Base-by-base conservation (phyloP, 2,113 vertebrate genomes). In the Amphiprion ocellaris region DNA sequence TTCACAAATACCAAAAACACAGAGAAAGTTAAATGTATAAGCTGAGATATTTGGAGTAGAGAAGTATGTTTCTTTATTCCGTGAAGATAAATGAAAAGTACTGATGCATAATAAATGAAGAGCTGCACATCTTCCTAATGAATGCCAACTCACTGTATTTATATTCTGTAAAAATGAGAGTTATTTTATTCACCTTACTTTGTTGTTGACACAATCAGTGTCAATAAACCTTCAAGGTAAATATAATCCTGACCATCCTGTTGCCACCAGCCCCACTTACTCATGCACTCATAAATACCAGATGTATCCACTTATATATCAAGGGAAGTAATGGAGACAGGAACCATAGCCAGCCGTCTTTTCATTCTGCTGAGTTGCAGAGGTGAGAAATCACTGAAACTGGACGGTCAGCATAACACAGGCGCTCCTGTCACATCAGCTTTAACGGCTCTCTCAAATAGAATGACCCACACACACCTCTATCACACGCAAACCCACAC, bases 351-450 rank as follows among this genome's bases (percentile, higher is more conserved):
- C 76, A 37, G 54, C 50, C 37, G 54, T 83, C 77, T 76, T 82
- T 78, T 84, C 56, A 77, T 92, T 91, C 75, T 92, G 90, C 91
- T 90, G 88, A 93, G 77, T 86, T 70, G 87, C 53, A 53, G 81
- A 85, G 84, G 84, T 80, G 80, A 91, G 77, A 85, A 88, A 87
- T 88, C 77, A 87, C 61, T 41, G 77, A 89, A 91, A 92, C 69
- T 71, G 81, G 84, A 89, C 14, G 84, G 90, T 92, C 92, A 92
- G 90, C 88, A 91, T 71, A 90, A 91, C 84, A 66, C 61, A 49
- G 76, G 54, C 49, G 4, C 69, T 76, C 72, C 78, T 91, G 86
- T 90, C 90, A 89, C 74, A 74, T 64, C 47, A 41, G 78, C 87
- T 86, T 87, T 81, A 87, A 90, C 86, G 87, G 81, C 87, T 90